These are phyloP conservation scores for Cryptops parisi DNA, from an alignment of 2,888 invertebrate species.

Conservation along the genomic window DNA sequence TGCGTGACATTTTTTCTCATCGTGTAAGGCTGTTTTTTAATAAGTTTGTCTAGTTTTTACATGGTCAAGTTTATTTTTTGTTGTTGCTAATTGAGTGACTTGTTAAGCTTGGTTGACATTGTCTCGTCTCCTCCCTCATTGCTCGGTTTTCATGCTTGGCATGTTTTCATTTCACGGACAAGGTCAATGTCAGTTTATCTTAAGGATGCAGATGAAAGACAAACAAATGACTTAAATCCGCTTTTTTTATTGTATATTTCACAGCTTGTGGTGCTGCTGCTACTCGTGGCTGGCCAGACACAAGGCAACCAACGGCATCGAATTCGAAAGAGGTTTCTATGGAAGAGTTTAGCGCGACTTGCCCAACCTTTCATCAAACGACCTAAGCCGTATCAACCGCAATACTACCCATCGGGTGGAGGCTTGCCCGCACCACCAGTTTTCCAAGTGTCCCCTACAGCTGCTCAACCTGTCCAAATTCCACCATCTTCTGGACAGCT, in stretches of 20 bases:
- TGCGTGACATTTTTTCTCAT: no score
- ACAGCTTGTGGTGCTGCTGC: neutral
- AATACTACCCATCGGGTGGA: neutral
- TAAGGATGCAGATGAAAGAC: neutral
- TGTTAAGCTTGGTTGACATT: no score
- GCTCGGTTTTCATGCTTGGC: no score
- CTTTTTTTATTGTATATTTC: neutral
- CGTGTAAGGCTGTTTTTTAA: no score
- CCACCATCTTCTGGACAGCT: constrained; percentile 11
- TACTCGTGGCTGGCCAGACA: no score
- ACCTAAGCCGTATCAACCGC: constrained; percentile 1
- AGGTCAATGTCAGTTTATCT: neutral
- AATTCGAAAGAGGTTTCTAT: constrained; percentile 11
- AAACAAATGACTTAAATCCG: neutral
- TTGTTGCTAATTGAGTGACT: no score
- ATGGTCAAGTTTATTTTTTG: no score
- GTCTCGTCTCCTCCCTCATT: no score
- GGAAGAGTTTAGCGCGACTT: constrained; percentile 1
- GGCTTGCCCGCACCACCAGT: constrained; percentile 4
- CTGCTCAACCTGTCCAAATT: constrained; percentile 8
- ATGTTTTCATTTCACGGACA: no score
- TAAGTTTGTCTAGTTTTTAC: no score
- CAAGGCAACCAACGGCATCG: no score
- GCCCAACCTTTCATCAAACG: constrained; percentile 7
- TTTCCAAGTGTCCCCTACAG: constrained; percentile 9